Conservation (phyloP, 1,140 invertebrate genomes). For the Copidosoma floridanum region DNA sequence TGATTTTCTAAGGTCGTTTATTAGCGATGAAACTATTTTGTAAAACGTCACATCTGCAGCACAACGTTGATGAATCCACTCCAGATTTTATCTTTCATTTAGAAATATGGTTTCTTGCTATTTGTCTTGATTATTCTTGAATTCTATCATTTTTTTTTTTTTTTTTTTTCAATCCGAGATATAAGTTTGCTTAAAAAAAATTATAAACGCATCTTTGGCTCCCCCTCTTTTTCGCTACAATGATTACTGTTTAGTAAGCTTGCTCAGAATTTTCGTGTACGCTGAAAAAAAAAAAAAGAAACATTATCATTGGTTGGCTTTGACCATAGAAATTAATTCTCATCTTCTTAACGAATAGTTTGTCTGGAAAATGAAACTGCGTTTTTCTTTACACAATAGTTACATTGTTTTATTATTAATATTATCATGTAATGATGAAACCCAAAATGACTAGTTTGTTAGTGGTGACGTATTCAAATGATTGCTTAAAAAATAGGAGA, state of each 20-base stretch:
- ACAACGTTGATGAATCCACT: constrained; percentile 19
- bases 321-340: no score
- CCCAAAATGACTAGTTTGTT: constrained; percentile 25
- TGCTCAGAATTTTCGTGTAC: constrained; percentile 53
- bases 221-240: constrained; percentile 35
- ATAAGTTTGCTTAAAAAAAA: constrained; percentile 49
- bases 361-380: neutral
- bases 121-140: constrained; percentile 16
- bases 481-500: constrained; percentile 28
- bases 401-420: no score
- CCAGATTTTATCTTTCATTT: constrained; percentile 2
- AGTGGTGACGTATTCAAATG: constrained; percentile 32
- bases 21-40: no score
- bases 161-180: constrained; percentile 35
- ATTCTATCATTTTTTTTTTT: constrained; percentile 30
- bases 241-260: constrained; percentile 44
- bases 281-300: constrained; percentile 45
- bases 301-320: no score
- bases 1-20: no score
- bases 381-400: constrained; percentile 1
- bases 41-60: constrained; percentile 24
- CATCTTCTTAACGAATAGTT: no score
- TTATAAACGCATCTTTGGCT: constrained; percentile 57
- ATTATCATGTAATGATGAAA: constrained; percentile 5
- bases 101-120: constrained; percentile 14